These are phyloP conservation scores for Hycleus phaleratus DNA, from an alignment of 1,140 invertebrate species.

Conservation along the genomic window DNA sequence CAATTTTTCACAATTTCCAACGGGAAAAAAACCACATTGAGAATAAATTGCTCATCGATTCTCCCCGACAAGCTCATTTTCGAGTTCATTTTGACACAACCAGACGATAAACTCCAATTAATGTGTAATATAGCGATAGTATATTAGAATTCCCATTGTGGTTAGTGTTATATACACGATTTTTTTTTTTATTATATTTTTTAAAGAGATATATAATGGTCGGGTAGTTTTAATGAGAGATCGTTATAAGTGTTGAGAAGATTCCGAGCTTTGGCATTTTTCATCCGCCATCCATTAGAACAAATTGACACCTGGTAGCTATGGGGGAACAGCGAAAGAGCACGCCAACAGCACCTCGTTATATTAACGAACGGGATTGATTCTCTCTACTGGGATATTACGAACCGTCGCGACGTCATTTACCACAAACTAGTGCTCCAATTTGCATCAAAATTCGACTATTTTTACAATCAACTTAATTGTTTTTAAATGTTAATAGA, in stretches of 20 bases:
- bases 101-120: neutral
- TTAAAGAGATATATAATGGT: conserved; percentile 22
- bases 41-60: too few species aligned
- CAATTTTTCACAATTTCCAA: neutral
- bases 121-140: neutral
- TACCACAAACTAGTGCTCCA: too few species aligned
- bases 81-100: neutral
- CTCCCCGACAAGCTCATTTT: neutral
- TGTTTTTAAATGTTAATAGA: too few species aligned
- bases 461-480: too few species aligned
- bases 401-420: too few species aligned
- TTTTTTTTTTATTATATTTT: neutral
- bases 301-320: conserved; percentile 39
- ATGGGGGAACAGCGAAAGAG: conserved; percentile 10
- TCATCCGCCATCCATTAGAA: conserved; percentile 38
- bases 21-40: too few species aligned
- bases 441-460: too few species aligned
- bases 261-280: conserved; percentile 25
- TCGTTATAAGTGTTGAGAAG: conserved; percentile 34
- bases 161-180: neutral
- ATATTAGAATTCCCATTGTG: too few species aligned
- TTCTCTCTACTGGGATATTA: conserved; percentile 10
- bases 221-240: conserved; percentile 37
- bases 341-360: conserved; percentile 24
- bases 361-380: conserved; percentile 32